A percentile compares a stretch with the other conserved stretches of the same genome.
phyloP scores from a whole-genome alignment of 2,888 invertebrate genomes.

The Teinopalpus imperialis region DNA sequence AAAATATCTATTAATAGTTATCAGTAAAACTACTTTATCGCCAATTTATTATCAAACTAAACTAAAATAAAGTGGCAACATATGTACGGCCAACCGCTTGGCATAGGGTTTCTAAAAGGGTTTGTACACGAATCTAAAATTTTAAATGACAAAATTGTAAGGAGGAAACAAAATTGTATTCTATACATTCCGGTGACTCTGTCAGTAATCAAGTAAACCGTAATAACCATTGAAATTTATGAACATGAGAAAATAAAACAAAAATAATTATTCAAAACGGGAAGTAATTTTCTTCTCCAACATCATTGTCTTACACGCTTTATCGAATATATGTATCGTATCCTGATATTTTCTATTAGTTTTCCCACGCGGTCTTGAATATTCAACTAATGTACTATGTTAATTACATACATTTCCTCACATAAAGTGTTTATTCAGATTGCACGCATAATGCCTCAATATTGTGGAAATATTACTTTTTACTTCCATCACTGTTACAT shows the following conservation, averaged over 20 bases:
- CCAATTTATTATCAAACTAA: too few species aligned
- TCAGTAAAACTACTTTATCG: too few species aligned
- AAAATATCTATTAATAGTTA: too few species aligned
- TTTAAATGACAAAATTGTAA: too few species aligned
- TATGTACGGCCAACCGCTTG: too few species aligned
- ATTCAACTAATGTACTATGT: slow-evolving; percentile 53
- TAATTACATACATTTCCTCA: slow-evolving; percentile 41
- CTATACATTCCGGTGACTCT: too few species aligned
- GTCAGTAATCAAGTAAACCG: too few species aligned
- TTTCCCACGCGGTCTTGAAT: slow-evolving; percentile 62
- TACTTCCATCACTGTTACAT: slow-evolving; percentile 33
- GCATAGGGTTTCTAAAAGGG: too few species aligned
- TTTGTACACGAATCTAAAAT: too few species aligned
- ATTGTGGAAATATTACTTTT: slow-evolving; percentile 44
- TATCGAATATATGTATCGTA: slow-evolving; percentile 25
- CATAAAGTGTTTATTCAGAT: slow-evolving; percentile 64
- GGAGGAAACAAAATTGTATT: not conserved
- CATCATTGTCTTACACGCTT: not conserved
- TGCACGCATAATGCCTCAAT: slow-evolving; percentile 43
- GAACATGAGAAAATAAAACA: too few species aligned
- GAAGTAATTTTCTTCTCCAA: slow-evolving; percentile 7
- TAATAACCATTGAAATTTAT: too few species aligned
- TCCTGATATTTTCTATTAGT: slow-evolving; percentile 51
- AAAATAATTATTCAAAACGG: slow-evolving; percentile 2
- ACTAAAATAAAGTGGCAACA: too few species aligned